phyloP scores from a whole-genome alignment of 2,113 vertebrate species.

The Marcusenius ussheri region DNA sequence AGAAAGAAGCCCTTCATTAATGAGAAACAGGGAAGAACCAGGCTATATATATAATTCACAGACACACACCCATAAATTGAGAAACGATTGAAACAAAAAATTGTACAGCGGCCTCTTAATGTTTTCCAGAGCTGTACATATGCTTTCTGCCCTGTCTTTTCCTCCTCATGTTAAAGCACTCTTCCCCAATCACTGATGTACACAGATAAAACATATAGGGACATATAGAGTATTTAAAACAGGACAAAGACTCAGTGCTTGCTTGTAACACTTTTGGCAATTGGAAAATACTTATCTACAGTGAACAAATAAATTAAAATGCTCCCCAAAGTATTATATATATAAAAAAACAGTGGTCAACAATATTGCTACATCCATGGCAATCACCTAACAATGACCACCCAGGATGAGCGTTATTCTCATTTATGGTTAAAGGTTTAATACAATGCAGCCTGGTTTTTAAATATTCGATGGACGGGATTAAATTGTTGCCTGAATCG shows the following conservation, averaged over 20 bases:
- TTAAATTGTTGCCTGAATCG: background rate
- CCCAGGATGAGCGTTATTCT: background rate
- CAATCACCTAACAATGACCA: background rate
- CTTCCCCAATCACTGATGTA: background rate
- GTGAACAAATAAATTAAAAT: background rate
- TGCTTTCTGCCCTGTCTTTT: background rate
- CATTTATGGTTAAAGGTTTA: background rate
- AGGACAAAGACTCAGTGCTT: background rate
- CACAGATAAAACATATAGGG: background rate
- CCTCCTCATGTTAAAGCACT: background rate
- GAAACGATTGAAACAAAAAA: background rate
- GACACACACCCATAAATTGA: background rate
- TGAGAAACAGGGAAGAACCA: background rate
- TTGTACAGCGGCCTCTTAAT: background rate
- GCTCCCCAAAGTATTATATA: background rate
- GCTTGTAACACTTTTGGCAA: background rate
- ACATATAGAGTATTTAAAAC: background rate
- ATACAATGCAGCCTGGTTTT: background rate
- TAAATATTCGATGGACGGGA: background rate
- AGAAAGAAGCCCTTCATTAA: background rate
- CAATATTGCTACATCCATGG: background rate
- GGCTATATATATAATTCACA: background rate
- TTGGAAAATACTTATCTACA: background rate
- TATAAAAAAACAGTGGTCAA: background rate
- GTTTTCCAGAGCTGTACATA: background rate